Base-by-base conservation (phyloP, 2,888 invertebrate species). In the Phyllotreta cruciferae region DNA sequence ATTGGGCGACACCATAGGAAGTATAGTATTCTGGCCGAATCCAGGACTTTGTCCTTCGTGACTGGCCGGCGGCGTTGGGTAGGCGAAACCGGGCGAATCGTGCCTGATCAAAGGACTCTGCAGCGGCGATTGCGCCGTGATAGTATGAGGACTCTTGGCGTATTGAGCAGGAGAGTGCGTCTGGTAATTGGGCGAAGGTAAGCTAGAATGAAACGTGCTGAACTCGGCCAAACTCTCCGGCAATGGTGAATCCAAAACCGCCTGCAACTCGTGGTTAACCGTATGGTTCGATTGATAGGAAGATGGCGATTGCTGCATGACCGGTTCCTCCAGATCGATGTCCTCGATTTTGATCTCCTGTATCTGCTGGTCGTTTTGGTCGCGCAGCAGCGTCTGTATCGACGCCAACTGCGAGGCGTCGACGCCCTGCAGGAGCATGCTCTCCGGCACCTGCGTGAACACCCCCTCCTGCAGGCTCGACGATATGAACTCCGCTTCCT, bases 61-160 rank as follows among this genome's bases (percentile, higher is more conserved):
- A 71, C 93, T 93, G 0, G 93, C 93, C 3, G 94, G 93, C 14
- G 94, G 94, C 6, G 94, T 94, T 1, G 94, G 93, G 77, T 93
- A 94, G 14, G 91, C 87, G 73, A 93, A 85, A 39, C 90, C 88
- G 0, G 91, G 91, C n/a, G 91, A 90, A 63, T 87, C 86, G 73
- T 86, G 86, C 66, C 85, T 80, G 13, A 85, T 83, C 39, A 86
- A 73, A 0, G 89, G 89, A 35, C 88, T 88, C 68, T 88, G 87
- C 64, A 88, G 72, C 0, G 89, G 88, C 0, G 88, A 88, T 68
- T 86, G 83, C 9, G 83, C 84, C 56, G 83, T 82, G 57, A 86
- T 71, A 3, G 82, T 73, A 61, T 80, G 81, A 3, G 81, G 80
- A 36, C 80, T 79, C 62, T 76, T 72, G 3, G 79, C 71, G 69